These are phyloP conservation scores for Apotomis capreana DNA, from an alignment of 2,888 invertebrate genomes.

Conservation along the genomic window DNA sequence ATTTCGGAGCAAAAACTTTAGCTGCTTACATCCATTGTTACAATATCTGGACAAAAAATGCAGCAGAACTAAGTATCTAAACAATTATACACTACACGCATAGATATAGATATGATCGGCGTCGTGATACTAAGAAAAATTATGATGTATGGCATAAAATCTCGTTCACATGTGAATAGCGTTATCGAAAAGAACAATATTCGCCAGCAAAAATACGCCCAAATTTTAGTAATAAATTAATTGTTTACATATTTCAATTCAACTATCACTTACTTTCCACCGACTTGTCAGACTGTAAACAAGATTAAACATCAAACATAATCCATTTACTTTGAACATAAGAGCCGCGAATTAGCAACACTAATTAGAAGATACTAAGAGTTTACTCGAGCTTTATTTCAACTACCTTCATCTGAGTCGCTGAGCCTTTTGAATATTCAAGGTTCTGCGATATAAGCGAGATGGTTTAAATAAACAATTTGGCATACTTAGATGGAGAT, in stretches of 20 bases:
- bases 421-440: conserved; percentile 24
- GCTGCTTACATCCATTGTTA: neutral
- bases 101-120: too few species aligned
- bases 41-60: neutral
- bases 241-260: neutral
- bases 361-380: conserved; percentile 4
- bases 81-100: too few species aligned
- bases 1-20: neutral
- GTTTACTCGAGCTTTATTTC: conserved; percentile 13
- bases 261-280: neutral
- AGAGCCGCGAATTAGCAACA: conserved; percentile 19
- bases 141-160: too few species aligned
- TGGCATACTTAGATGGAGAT: neutral
- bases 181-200: too few species aligned
- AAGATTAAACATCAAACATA: neutral
- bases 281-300: neutral
- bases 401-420: conserved; percentile 15
- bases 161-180: too few species aligned
- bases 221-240: neutral
- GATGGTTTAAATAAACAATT: conserved; percentile 11
- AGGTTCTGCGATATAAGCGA: conserved; percentile 14
- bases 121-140: too few species aligned
- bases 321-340: neutral
- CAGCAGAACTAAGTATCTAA: neutral
- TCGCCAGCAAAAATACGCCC: too few species aligned